Evolutionary conservation across 2,888 invertebrate genomes (phyloP), one percentile per base, ranked within the genome.

Genomic region (Leistus spinibarbis): DNA sequence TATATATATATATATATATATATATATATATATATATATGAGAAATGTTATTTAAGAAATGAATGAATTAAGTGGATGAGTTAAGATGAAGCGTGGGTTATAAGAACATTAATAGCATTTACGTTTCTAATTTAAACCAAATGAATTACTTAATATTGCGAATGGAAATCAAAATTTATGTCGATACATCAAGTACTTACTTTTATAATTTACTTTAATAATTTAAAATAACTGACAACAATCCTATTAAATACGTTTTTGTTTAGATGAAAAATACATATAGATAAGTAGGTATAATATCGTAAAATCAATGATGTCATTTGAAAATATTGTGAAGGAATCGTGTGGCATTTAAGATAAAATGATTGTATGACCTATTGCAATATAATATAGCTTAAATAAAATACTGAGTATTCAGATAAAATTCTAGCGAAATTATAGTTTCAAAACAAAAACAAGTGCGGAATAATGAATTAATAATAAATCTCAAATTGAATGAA

Each of bases 1-100:
- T 23, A 9, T 65, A 23, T 65, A 65, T 65, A 40, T 65, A 65
- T 23, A 65, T 65, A 9, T 65, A 23, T 65, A 23, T 24, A 65
- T 65, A 64, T 24, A 64, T 22, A 24, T 23, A 23, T 23, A 22
- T 23, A 20, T 23, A 64, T 20, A 64, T 64, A 64, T 23, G 22
- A 22, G 22, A 20, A 64, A 22, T 10, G 9, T 9, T 64, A 7
- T 20, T 5, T 10, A 16, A 9, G 64, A 22, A 60, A 9, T 56
- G 56, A 5, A 53, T 56, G 56, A 5, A 56, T 4, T 56, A 24
- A 4, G 3, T 24, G 24, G 3, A 4, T 24, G 7, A 24, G 27
- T 7, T 7, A 7, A 27, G 4, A 27, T 27, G 1, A 17, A 10
- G 13, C 4, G 13, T 56, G 13, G 13, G n/a, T 53, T 53, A 53